A percentile compares a stretch with the other conserved stretches of the same genome.
Conservation (phyloP, 2,797 vertebrate species). For the Myotis daubentonii region DNA sequence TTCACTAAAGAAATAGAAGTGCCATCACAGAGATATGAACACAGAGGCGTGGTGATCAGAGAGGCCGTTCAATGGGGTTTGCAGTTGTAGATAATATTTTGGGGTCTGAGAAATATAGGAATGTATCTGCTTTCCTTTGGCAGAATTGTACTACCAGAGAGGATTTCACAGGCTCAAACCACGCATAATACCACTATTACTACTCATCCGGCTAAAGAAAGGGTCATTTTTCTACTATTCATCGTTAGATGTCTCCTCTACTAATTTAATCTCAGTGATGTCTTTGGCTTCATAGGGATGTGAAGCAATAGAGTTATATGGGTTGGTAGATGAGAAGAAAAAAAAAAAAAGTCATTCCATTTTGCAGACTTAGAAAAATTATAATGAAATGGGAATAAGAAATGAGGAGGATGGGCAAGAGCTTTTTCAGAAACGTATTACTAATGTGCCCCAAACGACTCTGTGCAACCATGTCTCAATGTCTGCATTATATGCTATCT, state of each 20-base stretch:
- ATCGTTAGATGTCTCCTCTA: neutral
- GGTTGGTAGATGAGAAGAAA: neutral
- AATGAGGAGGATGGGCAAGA: constrained; percentile 40
- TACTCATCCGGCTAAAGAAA: constrained; percentile 29
- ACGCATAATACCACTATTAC: constrained; percentile 6
- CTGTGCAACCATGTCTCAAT: constrained; percentile 24
- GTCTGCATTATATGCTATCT: constrained; percentile 11
- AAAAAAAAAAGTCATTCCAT: constrained; percentile 25
- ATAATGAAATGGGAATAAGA: constrained; percentile 49
- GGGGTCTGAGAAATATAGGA: neutral
- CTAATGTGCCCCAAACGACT: neutral
- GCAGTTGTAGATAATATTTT: neutral
- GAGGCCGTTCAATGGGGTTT: neutral
- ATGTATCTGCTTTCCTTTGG: neutral
- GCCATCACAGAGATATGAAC: neutral
- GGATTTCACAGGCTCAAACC: neutral
- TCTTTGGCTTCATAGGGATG: neutral
- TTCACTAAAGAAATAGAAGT: neutral
- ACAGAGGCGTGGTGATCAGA: neutral
- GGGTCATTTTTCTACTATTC: constrained; percentile 56
- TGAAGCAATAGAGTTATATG: neutral
- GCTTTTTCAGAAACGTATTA: constrained; percentile 38
- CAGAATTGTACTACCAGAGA: neutral
- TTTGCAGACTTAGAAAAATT: constrained; percentile 51
- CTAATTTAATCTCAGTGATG: neutral